phyloP scores from a whole-genome alignment of 2,113 vertebrate species.

The Takifugu bimaculatus region DNA sequence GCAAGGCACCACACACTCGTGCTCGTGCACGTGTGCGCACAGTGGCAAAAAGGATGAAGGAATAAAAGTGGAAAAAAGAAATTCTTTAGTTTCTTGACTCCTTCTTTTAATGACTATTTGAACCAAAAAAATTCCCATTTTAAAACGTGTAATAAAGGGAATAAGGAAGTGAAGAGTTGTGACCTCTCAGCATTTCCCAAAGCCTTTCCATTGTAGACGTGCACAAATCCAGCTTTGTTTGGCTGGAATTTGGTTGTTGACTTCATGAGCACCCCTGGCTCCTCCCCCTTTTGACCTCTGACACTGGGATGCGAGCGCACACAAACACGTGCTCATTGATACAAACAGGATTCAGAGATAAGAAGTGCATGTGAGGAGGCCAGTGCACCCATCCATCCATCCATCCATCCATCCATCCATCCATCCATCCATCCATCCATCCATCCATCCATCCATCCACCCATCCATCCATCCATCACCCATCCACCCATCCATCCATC shows the following conservation, averaged over 20 bases:
- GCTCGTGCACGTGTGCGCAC: neutral
- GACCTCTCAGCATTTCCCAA: slow-evolving; percentile 42
- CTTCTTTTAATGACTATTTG: neutral
- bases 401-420: no score
- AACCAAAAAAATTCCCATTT: neutral
- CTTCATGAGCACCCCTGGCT: slow-evolving; percentile 48
- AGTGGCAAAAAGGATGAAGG: neutral
- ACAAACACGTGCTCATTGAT: slow-evolving; percentile 33
- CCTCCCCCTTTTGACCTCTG: slow-evolving; percentile 48
- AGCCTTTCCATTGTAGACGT: slow-evolving; percentile 18
- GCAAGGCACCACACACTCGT: slow-evolving; percentile 47
- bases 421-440: no score
- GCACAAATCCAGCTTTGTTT: slow-evolving; percentile 60
- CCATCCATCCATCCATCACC: no score
- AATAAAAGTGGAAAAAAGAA: neutral
- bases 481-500: no score
- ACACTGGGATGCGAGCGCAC: slow-evolving; percentile 34
- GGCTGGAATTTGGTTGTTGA: slow-evolving; percentile 59
- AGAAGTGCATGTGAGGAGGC: slow-evolving; percentile 13
- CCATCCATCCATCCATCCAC: no score
- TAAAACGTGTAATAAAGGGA: slow-evolving; percentile 4
- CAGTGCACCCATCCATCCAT: no score
- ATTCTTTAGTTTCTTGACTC: neutral
- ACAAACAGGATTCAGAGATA: slow-evolving; percentile 44
- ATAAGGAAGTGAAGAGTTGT: slow-evolving; percentile 10